phyloP scores from a whole-genome alignment of 2,797 vertebrate genomes.

The Lophotriccus pileatus region DNA sequence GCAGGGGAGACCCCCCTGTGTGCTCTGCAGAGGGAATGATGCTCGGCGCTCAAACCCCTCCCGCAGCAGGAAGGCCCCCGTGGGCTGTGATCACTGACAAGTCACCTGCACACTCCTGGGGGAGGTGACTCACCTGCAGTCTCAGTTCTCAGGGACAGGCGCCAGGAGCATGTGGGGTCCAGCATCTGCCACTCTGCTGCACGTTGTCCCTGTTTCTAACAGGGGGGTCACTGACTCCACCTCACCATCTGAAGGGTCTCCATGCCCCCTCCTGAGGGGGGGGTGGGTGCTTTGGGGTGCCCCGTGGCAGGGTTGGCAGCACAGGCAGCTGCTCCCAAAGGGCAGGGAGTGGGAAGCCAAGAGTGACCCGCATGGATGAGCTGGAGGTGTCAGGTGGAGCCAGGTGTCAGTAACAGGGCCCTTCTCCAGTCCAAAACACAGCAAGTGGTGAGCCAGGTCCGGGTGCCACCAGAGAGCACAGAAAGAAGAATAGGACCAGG shows the following conservation, averaged over 20 bases:
- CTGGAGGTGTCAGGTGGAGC: not conserved
- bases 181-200: constrained; percentile 52
- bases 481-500: not conserved
- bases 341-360: not conserved
- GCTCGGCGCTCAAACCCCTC: rapidly evolving
- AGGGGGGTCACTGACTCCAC: not conserved
- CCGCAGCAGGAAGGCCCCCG: rapidly evolving
- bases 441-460: not conserved
- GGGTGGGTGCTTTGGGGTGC: not conserved
- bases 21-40: not conserved
- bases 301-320: not conserved
- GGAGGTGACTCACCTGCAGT: not conserved
- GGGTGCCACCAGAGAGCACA: not conserved
- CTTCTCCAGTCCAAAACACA: not conserved
- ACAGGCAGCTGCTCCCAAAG: not conserved
- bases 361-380: not conserved
- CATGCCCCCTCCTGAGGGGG: not conserved
- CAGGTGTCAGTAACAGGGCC: not conserved
- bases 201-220: not conserved
- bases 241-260: not conserved
- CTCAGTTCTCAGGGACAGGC: rapidly evolving
- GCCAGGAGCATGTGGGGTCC: rapidly evolving
- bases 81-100: rapidly evolving
- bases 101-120: rapidly evolving
- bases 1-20: not conserved